A percentile compares a stretch with the other conserved stretches of the same genome.
These are phyloP conservation scores for Dasysyrphus albostriatus DNA, from an alignment of 2,888 invertebrate genomes.

Conservation along the genomic window DNA sequence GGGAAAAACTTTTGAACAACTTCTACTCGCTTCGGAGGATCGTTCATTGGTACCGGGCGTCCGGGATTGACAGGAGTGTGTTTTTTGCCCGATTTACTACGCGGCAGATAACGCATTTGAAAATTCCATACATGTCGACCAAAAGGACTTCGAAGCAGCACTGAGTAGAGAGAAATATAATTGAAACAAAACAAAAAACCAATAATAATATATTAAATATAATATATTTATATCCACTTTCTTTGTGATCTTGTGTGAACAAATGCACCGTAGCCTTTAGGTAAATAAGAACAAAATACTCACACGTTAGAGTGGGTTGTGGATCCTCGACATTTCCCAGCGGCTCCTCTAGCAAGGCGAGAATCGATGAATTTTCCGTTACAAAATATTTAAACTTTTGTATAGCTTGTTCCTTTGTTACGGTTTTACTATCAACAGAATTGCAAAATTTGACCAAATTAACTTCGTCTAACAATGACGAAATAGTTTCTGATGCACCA, in stretches of 20 bases:
- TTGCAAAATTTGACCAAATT: constrained; percentile 91
- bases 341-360: constrained; percentile 96
- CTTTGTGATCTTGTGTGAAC: not conserved
- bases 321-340: constrained; percentile 96
- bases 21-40: constrained; percentile 87
- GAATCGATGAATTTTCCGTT: constrained; percentile 93
- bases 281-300: constrained; percentile 67
- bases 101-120: constrained; percentile 93
- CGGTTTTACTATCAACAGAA: constrained; percentile 83
- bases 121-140: constrained; percentile 98
- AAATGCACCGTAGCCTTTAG: not conserved
- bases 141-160: constrained; percentile 95
- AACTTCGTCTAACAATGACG: constrained; percentile 94
- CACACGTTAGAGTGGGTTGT: constrained; percentile 93
- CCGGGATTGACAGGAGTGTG: constrained; percentile 86
- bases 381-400: constrained; percentile 94
- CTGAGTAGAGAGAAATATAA: constrained; percentile 83
- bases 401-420: constrained; percentile 85
- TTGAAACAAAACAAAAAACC: too few species aligned
- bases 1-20: constrained; percentile 91
- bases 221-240: not conserved
- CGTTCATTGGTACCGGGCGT: constrained; percentile 91
- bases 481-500: constrained; percentile 90
- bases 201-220: not conserved
- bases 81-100: constrained; percentile 90